These are phyloP conservation scores for Heliothis virescens DNA, from an alignment of 1,140 invertebrate genomes.

Conservation along the genomic window DNA sequence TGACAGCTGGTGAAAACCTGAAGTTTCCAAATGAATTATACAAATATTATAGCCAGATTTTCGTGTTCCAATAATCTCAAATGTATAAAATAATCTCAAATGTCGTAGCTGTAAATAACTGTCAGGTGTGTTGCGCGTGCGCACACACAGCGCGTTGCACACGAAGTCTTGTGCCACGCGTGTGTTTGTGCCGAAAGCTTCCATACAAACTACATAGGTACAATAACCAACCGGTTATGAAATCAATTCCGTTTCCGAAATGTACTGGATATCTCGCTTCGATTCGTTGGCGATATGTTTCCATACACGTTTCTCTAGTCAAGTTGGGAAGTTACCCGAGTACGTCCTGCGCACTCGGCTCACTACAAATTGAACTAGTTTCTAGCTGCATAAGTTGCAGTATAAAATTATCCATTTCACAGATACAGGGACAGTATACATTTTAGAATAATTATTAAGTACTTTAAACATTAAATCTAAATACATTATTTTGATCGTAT, in stretches of 20 bases:
- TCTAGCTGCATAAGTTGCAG: not conserved
- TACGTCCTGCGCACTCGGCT: not conserved
- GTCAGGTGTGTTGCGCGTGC: not conserved
- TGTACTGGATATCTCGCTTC: slow-evolving; percentile 54
- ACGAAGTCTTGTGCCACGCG: slow-evolving; percentile 58
- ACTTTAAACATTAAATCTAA: slow-evolving; percentile 13
- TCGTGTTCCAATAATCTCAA: slow-evolving; percentile 20
- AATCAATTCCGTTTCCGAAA: slow-evolving; percentile 75
- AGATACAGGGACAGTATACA: not conserved
- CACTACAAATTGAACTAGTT: too few species aligned
- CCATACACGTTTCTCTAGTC: slow-evolving; percentile 31
- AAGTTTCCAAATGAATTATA: not conserved
- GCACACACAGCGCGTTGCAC: not conserved
- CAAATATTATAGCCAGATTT: slow-evolving; percentile 5
- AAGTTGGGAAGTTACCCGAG: not conserved
- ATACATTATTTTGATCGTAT: slow-evolving; percentile 2
- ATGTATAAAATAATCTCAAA: slow-evolving; percentile 24
- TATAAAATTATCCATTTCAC: not conserved
- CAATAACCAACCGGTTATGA: slow-evolving; percentile 53
- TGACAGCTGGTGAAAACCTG: slow-evolving; percentile 16
- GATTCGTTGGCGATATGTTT: slow-evolving; percentile 27
- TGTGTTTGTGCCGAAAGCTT: slow-evolving; percentile 56
- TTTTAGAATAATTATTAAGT: not conserved
- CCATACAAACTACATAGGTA: slow-evolving; percentile 50
- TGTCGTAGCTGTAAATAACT: not conserved